These are phyloP conservation scores for Cantharis lateralis DNA, from an alignment of 2,888 invertebrate genomes.

Conservation along the genomic window DNA sequence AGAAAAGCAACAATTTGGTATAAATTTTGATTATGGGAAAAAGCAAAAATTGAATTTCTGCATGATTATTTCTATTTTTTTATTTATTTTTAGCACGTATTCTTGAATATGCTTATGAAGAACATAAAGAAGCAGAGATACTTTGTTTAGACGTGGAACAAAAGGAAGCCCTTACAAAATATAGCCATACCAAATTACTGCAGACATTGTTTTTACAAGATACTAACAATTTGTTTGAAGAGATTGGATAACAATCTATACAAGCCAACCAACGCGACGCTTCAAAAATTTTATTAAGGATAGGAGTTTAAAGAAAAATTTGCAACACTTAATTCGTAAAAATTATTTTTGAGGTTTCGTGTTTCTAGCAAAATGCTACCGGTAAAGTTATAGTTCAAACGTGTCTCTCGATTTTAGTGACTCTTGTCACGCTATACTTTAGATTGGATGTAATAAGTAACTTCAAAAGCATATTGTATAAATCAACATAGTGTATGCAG, in stretches of 20 bases:
- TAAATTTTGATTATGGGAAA: constrained; percentile 36
- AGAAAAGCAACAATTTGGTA: constrained; percentile 31
- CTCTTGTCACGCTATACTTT: constrained; percentile 28
- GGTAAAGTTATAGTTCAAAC: constrained; percentile 25
- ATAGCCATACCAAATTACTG: constrained; percentile 22
- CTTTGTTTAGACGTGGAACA: constrained; percentile 16
- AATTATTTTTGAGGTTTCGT: constrained; percentile 6
- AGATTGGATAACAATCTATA: constrained; percentile 34
- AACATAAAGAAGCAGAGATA: constrained; percentile 1
- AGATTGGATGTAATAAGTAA: constrained; percentile 32
- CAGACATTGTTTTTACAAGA: constrained; percentile 30
- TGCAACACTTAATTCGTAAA: background rate
- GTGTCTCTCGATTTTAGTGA: constrained; percentile 27
- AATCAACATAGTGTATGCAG: constrained; percentile 28
- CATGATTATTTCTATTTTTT: constrained; percentile 14
- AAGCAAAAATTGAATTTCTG: constrained; percentile 19
- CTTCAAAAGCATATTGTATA: constrained; percentile 30
- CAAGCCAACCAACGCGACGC: constrained; percentile 1
- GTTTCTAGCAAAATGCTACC: constrained; percentile 15
- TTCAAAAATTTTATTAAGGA: constrained; percentile 28
- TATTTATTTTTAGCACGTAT: constrained; percentile 26
- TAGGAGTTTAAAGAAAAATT: constrained; percentile 13
- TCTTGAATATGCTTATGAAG: background rate
- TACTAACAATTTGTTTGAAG: constrained; percentile 29
- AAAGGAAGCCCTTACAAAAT: constrained; percentile 20